These are phyloP conservation scores for Glaucidium brasilianum DNA, from an alignment of 2,113 vertebrate species.

Conservation along the genomic window DNA sequence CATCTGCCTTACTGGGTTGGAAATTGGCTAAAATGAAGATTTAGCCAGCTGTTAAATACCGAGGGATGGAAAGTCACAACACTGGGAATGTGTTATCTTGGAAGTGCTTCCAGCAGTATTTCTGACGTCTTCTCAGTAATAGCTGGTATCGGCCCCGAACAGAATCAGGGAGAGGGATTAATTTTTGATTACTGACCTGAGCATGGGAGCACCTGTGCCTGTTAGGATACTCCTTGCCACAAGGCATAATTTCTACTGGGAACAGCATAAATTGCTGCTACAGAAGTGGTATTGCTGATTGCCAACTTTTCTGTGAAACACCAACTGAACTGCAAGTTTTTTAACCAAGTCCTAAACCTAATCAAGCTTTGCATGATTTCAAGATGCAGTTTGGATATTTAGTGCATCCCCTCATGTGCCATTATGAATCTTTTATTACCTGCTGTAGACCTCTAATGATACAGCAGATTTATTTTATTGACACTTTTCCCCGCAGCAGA, in stretches of 20 bases:
- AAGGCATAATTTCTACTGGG: background rate
- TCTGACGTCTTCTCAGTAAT: background rate
- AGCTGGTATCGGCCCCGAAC: background rate
- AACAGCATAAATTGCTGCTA: background rate
- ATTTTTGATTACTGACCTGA: conserved; percentile 16
- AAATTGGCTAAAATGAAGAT: background rate
- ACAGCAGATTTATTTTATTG: conserved; percentile 34
- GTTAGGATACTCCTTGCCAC: background rate
- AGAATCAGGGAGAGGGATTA: background rate
- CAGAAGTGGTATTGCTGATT: background rate
- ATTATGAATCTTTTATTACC: conserved; percentile 49
- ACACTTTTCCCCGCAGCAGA: background rate
- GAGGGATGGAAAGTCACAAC: background rate
- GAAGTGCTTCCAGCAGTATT: background rate
- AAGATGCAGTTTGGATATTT: background rate
- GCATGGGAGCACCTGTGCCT: background rate
- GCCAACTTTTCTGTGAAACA: background rate
- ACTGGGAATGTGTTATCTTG: background rate
- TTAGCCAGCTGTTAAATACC: background rate
- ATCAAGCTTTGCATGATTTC: background rate
- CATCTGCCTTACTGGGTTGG: background rate
- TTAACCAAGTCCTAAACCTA: conserved; percentile 10
- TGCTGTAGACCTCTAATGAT: conserved; percentile 37
- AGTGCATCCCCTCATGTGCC: conserved; percentile 1
- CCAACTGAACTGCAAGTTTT: background rate